phyloP scores from a whole-genome alignment of 2,797 vertebrate genomes.

The Eulemur rubriventer region DNA sequence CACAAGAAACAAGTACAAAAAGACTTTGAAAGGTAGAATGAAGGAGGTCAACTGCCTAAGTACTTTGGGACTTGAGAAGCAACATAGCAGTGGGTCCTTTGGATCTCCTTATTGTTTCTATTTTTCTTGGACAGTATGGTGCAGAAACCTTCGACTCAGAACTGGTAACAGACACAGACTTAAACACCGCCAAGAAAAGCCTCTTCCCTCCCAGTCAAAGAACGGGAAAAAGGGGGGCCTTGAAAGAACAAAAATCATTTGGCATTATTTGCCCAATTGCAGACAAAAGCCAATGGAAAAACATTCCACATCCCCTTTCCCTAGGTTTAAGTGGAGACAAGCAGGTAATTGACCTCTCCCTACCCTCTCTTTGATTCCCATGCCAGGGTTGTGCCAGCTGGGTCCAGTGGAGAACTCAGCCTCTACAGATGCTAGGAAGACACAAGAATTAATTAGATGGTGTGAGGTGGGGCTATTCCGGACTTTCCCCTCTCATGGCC shows the following conservation, averaged over 20 bases:
- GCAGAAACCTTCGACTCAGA: background rate
- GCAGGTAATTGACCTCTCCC: background rate
- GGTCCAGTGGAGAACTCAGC: background rate
- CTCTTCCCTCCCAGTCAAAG: background rate
- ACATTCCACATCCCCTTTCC: fast-evolving
- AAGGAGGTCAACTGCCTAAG: background rate
- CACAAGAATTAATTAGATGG: background rate
- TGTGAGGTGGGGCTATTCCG: background rate
- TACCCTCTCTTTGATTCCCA: background rate
- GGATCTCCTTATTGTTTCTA: background rate
- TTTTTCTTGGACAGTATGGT: too few relatives aligned
- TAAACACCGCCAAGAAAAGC: background rate
- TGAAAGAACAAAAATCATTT: background rate
- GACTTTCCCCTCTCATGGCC: background rate
- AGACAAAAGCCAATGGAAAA: background rate
- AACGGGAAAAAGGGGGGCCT: background rate
- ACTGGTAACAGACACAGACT: background rate
- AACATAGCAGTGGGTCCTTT: background rate
- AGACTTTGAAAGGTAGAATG: background rate
- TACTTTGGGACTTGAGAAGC: background rate
- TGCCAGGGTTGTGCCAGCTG: background rate
- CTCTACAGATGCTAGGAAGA: background rate
- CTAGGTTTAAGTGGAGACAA: background rate
- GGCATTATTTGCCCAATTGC: too few relatives aligned
- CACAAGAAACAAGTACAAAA: background rate